These are phyloP conservation scores for Spongilla lacustris DNA, from an alignment of 37 sponge, comb jelly and placozoan genomes.

Conservation along the genomic window DNA sequence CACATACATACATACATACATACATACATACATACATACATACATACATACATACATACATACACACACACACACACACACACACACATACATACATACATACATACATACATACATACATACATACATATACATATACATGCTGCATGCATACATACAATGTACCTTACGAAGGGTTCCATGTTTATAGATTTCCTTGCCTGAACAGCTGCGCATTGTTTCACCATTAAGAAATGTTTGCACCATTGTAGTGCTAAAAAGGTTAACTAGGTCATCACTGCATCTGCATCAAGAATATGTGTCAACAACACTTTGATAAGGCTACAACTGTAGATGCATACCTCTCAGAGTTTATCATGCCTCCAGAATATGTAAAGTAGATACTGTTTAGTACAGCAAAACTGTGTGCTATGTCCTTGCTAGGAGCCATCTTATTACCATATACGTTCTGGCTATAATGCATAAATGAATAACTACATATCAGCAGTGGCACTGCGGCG, in stretches of 20 bases:
- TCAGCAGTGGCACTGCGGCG: no score
- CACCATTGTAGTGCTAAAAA: not conserved
- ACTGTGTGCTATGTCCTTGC: conserved; percentile 43
- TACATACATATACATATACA: conserved; percentile 10
- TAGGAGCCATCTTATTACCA: conserved; percentile 49
- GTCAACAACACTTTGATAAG: not conserved
- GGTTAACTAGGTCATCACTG: conserved; percentile 17
- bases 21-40: conserved; percentile 15
- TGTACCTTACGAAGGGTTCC: conserved; percentile 40
- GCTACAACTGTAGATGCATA: not conserved
- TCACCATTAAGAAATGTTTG: conserved; percentile 27
- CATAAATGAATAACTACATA: no score
- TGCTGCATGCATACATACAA: not conserved
- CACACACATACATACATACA: not conserved
- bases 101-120: conserved; percentile 7
- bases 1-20: conserved; percentile 2
- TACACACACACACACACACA: conserved; percentile 20
- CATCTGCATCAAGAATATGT: not conserved
- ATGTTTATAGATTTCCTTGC: conserved; percentile 30
- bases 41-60: conserved; percentile 12
- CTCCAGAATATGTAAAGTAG: conserved; percentile 21
- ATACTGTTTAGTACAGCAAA: conserved; percentile 20
- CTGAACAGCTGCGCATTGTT: not conserved
- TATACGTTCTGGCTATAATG: conserved; percentile 24
- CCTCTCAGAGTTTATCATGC: not conserved